Base-by-base conservation (phyloP, 35 echinoderm and acorn worm genomes). In the Stichopus chloronotus region DNA sequence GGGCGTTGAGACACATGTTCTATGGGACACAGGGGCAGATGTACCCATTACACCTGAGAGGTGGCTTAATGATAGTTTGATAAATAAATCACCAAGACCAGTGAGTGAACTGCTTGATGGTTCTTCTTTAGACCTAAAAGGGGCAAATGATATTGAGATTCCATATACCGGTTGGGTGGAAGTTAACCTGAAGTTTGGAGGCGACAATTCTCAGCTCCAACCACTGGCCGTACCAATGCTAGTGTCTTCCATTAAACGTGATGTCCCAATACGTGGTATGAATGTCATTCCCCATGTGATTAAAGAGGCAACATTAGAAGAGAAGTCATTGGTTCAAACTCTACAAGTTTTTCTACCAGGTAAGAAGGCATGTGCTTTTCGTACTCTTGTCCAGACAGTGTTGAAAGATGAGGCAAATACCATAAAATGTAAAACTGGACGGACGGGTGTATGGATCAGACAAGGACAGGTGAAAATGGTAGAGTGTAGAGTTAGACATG, bases 81-180 rank as follows among this genome's bases (percentile, higher is more conserved):
- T 16, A 16, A 11, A 88, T 12, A 63, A 88, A 65, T 57, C 19
- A 77, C 22, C 79, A 14, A 53, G 92, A 78, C 72, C 71, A 63
- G 76, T 94, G 2, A 78, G 25, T 58, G 87, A 94, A 53, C 77
- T 94, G 2, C 68, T 94, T 6, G 59, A 87, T 60, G 72, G 69
- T 5, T 65, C 17, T 23, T 23, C 54, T 19, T 52, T 94, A 30
- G 58, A 81, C 87, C 53, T 90, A 12, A 78, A 63, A n/a, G 85
- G 83, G 21, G 93, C 93, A 13, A 94, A 94, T 80, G 69, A 88
- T 25, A 57, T 53, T 21, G 13, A 72, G 13, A 81, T 94, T 7
- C 93, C 93, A 14, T 90, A 94, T 54, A 53, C 52, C 43, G 93
- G 93, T 72, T 94, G 84, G 72, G 52, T 90, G 5, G 57, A 61